phyloP scores from a whole-genome alignment of 2,797 vertebrate genomes.

The Spinibarbus caldwelli region DNA sequence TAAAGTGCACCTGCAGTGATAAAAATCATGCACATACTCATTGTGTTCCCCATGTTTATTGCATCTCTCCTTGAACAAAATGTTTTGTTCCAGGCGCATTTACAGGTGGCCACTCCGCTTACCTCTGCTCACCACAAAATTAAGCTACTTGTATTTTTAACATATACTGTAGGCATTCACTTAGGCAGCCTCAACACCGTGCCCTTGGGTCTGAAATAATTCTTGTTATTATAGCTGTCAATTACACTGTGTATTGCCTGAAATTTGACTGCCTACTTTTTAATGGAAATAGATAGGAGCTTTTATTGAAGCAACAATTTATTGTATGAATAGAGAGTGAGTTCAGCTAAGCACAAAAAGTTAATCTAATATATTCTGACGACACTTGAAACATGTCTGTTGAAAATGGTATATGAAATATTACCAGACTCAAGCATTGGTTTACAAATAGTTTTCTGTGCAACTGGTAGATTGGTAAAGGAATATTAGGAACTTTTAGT shows the following conservation, averaged over 20 bases:
- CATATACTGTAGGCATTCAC: constrained; percentile 50
- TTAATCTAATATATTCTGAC: constrained; percentile 66
- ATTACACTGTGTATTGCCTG: constrained; percentile 68
- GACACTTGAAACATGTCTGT: constrained; percentile 72
- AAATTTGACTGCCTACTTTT: constrained; percentile 72
- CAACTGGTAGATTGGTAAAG: constrained; percentile 14
- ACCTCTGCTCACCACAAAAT: constrained; percentile 35
- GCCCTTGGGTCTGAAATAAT: constrained; percentile 67
- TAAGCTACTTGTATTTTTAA: constrained; percentile 69
- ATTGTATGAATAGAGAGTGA: constrained; percentile 68
- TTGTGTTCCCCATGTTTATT: constrained; percentile 59
- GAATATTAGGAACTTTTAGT: neutral
- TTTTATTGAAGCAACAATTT: constrained; percentile 70
- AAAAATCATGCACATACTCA: constrained; percentile 48
- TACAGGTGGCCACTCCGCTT: constrained; percentile 63
- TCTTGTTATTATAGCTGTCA: constrained; percentile 63
- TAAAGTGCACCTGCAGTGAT: constrained; percentile 37
- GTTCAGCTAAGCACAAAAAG: constrained; percentile 67
- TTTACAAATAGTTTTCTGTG: constrained; percentile 18
- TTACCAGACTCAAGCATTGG: constrained; percentile 3
- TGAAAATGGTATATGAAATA: constrained; percentile 23
- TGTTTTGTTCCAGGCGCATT: constrained; percentile 59
- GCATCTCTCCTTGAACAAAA: constrained; percentile 65
- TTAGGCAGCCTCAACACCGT: constrained; percentile 52
- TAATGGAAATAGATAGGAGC: constrained; percentile 66